These are phyloP conservation scores for Diplodus puntazzo DNA, from an alignment of 2,797 vertebrate genomes.

Conservation along the genomic window DNA sequence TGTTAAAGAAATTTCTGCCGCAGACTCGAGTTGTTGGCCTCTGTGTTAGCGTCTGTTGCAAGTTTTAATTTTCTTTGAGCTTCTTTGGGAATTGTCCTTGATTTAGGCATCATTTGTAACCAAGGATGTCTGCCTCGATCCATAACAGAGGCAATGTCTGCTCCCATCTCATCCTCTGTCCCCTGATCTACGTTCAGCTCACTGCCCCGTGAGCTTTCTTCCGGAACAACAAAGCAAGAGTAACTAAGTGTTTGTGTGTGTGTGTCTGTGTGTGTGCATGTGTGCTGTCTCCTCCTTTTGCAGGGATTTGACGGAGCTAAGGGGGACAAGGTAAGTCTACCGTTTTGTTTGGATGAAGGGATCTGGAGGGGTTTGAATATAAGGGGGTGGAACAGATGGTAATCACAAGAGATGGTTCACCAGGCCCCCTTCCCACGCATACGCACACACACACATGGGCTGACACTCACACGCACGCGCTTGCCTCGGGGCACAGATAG, in stretches of 20 bases:
- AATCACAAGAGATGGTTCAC: slow-evolving; percentile 76
- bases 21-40: slow-evolving; percentile 39
- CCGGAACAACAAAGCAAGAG: slow-evolving; percentile 78
- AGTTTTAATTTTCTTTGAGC: slow-evolving; percentile 65
- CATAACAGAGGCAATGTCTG: slow-evolving; percentile 79
- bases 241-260: slow-evolving; percentile 68
- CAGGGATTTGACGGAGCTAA: slow-evolving; percentile 91
- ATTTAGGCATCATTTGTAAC: slow-evolving; percentile 78
- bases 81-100: slow-evolving; percentile 75
- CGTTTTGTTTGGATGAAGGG: slow-evolving; percentile 81
- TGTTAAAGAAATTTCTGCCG: slow-evolving; percentile 30
- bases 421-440: slow-evolving; percentile 14
- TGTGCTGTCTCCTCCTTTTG: slow-evolving; percentile 69
- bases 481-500: slow-evolving; percentile 60
- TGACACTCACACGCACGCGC: not conserved
- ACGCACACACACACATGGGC: slow-evolving; percentile 7
- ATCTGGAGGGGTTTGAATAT: slow-evolving; percentile 76
- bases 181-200: slow-evolving; percentile 77
- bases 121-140: slow-evolving; percentile 76
- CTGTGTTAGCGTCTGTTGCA: slow-evolving; percentile 27
- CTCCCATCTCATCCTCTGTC: slow-evolving; percentile 82
- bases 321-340: slow-evolving; percentile 94
- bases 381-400: slow-evolving; percentile 78
- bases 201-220: slow-evolving; percentile 73
- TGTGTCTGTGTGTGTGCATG: slow-evolving; percentile 38